Percentiles rank a stretch among this genome's conserved stretches.
These are phyloP conservation scores for Phalacrocorax aristotelis DNA, from an alignment of 2,113 vertebrate genomes.

Conservation along the genomic window DNA sequence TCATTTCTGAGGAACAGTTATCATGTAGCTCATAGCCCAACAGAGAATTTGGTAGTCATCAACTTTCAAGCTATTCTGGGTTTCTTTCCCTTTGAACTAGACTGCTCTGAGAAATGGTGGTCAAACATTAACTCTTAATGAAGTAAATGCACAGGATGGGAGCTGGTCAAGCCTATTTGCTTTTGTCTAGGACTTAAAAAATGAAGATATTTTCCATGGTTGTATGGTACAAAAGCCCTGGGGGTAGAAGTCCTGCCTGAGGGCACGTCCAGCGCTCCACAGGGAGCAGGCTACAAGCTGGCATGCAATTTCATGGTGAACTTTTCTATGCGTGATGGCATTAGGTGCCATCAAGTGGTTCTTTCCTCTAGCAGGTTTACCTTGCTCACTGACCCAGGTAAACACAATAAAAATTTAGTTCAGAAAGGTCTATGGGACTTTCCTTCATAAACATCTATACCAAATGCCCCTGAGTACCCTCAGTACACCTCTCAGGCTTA, in stretches of 20 bases:
- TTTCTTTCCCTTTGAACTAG: neutral
- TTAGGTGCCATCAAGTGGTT: neutral
- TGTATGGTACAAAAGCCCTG: neutral
- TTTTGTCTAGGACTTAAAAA: neutral
- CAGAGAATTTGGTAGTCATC: neutral
- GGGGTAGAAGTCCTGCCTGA: neutral
- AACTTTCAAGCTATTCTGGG: neutral
- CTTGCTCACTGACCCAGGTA: neutral
- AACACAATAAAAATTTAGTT: neutral
- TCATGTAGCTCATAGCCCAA: neutral
- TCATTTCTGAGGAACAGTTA: neutral
- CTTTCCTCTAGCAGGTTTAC: neutral
- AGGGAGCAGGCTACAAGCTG: neutral
- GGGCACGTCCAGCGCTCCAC: neutral
- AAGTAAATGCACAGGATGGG: neutral
- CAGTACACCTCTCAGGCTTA: neutral
- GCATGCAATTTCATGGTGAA: neutral
- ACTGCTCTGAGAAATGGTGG: neutral
- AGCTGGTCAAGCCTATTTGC: neutral
- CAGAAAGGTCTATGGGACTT: neutral
- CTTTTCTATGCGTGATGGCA: neutral
- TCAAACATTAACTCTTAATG: neutral
- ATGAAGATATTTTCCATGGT: neutral
- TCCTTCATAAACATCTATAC: neutral
- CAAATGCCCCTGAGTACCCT: neutral